phyloP scores from a whole-genome alignment of 2,888 invertebrate genomes.

The Mycalesis mineus region DNA sequence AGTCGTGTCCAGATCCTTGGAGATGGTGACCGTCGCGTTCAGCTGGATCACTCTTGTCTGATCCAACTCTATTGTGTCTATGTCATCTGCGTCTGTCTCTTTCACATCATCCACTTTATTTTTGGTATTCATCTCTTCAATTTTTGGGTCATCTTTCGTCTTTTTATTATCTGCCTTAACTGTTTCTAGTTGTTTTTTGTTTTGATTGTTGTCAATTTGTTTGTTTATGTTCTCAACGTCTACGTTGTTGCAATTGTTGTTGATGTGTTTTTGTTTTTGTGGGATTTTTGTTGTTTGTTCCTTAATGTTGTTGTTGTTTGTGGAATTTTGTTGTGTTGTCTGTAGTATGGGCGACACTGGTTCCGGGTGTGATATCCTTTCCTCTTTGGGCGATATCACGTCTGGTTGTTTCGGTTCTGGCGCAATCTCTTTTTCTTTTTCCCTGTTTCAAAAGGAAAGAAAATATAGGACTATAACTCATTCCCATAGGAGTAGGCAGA shows the following conservation, averaged over 20 bases:
- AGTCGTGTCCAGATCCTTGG: constrained; percentile 50
- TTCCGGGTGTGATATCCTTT: constrained; percentile 38
- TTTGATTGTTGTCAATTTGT: background rate
- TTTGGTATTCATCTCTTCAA: background rate
- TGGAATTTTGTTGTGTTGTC: too few relatives aligned
- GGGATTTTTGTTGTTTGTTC: constrained; percentile 8
- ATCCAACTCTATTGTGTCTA: constrained; percentile 34
- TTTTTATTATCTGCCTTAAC: background rate
- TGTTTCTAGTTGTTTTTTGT: background rate
- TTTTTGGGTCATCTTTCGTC: background rate
- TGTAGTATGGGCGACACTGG: constrained; percentile 46
- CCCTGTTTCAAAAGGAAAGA: too few relatives aligned
- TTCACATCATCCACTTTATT: background rate
- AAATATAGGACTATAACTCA: too few relatives aligned
- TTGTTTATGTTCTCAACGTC: background rate
- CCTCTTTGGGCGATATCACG: constrained; percentile 42
- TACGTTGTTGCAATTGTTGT: background rate
- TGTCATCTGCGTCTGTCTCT: constrained; percentile 19
- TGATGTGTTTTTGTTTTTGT: background rate
- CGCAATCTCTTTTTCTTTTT: constrained; percentile 39
- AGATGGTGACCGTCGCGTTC: constrained; percentile 32
- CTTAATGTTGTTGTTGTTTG: background rate
- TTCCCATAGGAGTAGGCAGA: too few relatives aligned
- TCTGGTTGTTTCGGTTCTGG: constrained; percentile 33
- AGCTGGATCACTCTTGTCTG: constrained; percentile 39